Percentiles rank a stretch among this genome's conserved stretches.
Conservation (phyloP, 2,888 invertebrate genomes). For the Saturnia japonica region DNA sequence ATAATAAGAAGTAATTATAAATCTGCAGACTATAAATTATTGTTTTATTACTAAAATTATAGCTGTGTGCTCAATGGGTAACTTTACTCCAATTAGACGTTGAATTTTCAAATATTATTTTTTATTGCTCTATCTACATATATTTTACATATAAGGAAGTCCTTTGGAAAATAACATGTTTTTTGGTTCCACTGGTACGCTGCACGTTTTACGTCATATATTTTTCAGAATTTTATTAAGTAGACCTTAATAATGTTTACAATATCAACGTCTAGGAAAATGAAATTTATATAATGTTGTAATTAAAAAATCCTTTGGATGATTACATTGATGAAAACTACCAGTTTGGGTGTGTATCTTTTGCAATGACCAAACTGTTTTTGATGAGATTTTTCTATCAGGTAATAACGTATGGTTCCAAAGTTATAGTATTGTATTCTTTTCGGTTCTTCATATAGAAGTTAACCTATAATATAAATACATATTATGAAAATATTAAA, state of each 20-base stretch:
- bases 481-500: too few relatives aligned
- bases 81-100: too few relatives aligned
- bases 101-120: too few relatives aligned
- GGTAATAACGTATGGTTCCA: not conserved
- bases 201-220: too few relatives aligned
- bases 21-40: not conserved
- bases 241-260: not conserved
- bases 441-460: not conserved
- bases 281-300: not conserved
- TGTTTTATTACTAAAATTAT: not conserved
- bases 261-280: not conserved
- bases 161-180: too few relatives aligned
- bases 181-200: too few relatives aligned
- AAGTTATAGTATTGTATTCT: not conserved
- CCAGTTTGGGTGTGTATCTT: not conserved
- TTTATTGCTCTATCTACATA: too few relatives aligned
- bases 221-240: too few relatives aligned
- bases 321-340: not conserved
- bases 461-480: too few relatives aligned
- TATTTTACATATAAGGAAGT: too few relatives aligned
- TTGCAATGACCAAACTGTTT: not conserved
- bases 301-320: not conserved
- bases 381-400: not conserved
- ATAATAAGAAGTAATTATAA: not conserved
- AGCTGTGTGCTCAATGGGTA: too few relatives aligned